Conservation (phyloP, 2,888 invertebrate species). For the Tryphoninae sp. region DNA sequence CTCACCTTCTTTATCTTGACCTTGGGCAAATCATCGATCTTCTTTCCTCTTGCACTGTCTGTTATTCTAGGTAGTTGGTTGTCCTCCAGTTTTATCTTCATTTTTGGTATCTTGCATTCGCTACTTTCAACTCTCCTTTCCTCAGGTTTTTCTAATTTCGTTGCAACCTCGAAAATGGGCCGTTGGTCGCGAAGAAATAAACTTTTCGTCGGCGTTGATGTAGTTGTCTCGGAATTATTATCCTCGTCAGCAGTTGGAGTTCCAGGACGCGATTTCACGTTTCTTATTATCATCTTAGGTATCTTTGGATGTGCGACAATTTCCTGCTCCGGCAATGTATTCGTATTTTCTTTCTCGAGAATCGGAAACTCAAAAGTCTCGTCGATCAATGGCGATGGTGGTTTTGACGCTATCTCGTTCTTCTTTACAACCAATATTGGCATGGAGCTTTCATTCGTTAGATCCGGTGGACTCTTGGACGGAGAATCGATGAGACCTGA, state of each 20-base stretch:
- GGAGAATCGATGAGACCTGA: slow-evolving; percentile 20
- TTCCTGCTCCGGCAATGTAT: slow-evolving; percentile 49
- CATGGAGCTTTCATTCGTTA: slow-evolving; percentile 66
- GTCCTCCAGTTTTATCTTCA: slow-evolving; percentile 75
- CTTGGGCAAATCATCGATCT: slow-evolving; percentile 68
- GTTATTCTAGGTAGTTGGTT: slow-evolving; percentile 69
- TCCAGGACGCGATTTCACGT: slow-evolving; percentile 75
- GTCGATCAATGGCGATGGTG: slow-evolving; percentile 60
- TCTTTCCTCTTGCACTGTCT: slow-evolving; percentile 62
- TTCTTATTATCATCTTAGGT: slow-evolving; percentile 80
- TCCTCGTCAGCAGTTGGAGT: slow-evolving; percentile 72
- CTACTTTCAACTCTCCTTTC: slow-evolving; percentile 11
- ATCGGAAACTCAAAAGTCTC: neutral
- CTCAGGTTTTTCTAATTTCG: slow-evolving; percentile 68
- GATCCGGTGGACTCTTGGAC: slow-evolving; percentile 56
- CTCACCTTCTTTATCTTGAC: slow-evolving; percentile 74
- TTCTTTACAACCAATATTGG: slow-evolving; percentile 75
- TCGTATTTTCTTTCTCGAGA: slow-evolving; percentile 2
- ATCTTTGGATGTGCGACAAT: slow-evolving; percentile 74
- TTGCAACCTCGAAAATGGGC: slow-evolving; percentile 63
- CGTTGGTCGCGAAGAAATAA: slow-evolving; percentile 47
- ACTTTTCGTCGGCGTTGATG: slow-evolving; percentile 54
- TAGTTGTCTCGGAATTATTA: slow-evolving; percentile 30
- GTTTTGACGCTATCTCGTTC: slow-evolving; percentile 68
- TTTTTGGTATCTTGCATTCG: slow-evolving; percentile 71